Evolutionary conservation across 2,888 invertebrate genomes (phyloP).

Genomic region (Drosophila conformis): DNA sequence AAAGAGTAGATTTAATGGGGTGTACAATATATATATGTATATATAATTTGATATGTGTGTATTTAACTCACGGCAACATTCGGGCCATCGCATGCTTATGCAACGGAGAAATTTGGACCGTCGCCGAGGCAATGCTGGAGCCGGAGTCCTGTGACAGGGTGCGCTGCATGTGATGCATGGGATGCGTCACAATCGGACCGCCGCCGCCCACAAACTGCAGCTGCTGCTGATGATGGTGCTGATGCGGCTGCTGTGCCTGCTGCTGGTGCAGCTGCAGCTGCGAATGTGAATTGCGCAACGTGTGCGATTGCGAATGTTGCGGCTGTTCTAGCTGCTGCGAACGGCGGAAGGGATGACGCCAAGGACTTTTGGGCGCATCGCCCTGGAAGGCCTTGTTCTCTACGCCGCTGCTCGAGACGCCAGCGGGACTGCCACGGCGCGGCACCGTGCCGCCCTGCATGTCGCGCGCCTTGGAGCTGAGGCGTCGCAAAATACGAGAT

Average conservation of each 20-base stretch:
- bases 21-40: background rate
- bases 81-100: conserved; percentile 84
- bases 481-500: conserved; percentile 89
- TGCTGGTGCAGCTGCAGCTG: conserved; percentile 45
- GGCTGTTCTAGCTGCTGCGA: conserved; percentile 73
- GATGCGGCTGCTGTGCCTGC: conserved; percentile 43
- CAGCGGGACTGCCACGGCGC: conserved; percentile 74
- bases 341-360: conserved; percentile 89
- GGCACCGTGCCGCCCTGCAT: conserved; percentile 53
- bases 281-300: conserved; percentile 36
- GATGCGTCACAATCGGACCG: conserved; percentile 66
- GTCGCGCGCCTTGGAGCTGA: conserved; percentile 90
- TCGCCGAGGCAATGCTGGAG: conserved; percentile 87
- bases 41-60: background rate
- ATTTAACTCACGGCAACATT: conserved; percentile 84
- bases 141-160: conserved; percentile 87
- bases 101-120: conserved; percentile 84
- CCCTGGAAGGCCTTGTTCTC: conserved; percentile 90
- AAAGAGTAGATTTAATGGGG: background rate
- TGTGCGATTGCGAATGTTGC: conserved; percentile 73
- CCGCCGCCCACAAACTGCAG: conserved; percentile 69
- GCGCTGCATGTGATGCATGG: conserved; percentile 85
- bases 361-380: conserved; percentile 90
- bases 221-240: conserved; percentile 69
- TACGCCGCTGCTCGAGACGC: conserved; percentile 86